Conservation (phyloP, 2,888 invertebrate species). For the Invenusta paracnida region DNA sequence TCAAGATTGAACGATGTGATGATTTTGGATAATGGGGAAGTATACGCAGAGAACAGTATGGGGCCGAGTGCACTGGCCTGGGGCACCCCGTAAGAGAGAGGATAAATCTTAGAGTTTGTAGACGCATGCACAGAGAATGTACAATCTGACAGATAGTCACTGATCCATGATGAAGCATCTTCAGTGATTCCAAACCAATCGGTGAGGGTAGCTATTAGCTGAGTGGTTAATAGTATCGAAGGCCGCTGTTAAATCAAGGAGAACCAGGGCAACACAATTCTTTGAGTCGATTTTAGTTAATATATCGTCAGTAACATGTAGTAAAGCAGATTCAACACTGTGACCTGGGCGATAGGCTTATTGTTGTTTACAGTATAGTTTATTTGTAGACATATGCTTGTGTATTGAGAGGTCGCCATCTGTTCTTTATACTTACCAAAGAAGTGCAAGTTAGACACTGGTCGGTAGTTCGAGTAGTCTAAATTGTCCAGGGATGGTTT, state of each 20-base stretch:
- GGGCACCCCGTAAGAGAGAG: conserved; percentile 2
- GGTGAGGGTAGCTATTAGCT: conserved; percentile 22
- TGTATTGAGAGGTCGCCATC: conserved; percentile 13
- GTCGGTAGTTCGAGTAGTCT: conserved; percentile 26
- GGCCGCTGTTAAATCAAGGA: conserved; percentile 21
- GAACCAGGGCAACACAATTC: conserved; percentile 7
- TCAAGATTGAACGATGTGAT: not conserved
- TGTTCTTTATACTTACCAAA: conserved; percentile 10
- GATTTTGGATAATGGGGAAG: not conserved
- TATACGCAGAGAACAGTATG: not conserved
- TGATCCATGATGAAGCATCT: conserved; percentile 22
- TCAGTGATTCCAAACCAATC: conserved; percentile 19
- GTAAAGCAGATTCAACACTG: not conserved
- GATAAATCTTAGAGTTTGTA: conserved; percentile 18
- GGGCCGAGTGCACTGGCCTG: not conserved
- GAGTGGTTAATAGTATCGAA: conserved; percentile 19
- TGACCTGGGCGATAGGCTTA: not conserved
- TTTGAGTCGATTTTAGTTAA: not conserved
- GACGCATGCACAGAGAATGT: conserved; percentile 16
- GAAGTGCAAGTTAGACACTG: conserved; percentile 18
- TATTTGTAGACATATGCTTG: conserved; percentile 26
- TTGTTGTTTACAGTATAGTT: conserved; percentile 26
- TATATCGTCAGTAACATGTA: not conserved
- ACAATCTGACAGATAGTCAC: conserved; percentile 23
- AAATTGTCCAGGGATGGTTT: conserved; percentile 9